Evolutionary conservation across 2,888 invertebrate species (phyloP).

Genomic region (Dasypogon diadema): DNA sequence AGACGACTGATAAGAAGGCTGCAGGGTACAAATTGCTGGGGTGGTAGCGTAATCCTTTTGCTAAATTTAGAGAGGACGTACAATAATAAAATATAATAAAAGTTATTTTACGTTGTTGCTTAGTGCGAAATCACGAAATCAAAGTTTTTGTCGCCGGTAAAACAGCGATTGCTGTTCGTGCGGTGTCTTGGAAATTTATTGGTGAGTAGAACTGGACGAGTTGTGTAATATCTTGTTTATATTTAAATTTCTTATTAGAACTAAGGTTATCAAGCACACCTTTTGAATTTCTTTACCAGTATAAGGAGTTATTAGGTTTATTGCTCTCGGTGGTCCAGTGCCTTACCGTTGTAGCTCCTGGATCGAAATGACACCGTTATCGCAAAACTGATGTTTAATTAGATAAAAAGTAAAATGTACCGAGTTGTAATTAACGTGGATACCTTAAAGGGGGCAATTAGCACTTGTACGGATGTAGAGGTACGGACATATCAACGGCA

Average conservation of each 20-base stretch:
- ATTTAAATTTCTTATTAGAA: not conserved
- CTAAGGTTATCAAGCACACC: no score
- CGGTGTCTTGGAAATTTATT: conserved; percentile 4
- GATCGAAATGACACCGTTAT: no score
- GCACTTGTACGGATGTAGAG: no score
- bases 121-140: not conserved
- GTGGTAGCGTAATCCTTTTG: conserved; percentile 17
- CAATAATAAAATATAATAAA: not conserved
- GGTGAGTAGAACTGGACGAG: conserved; percentile 45
- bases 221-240: conserved; percentile 29
- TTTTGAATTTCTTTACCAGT: not conserved
- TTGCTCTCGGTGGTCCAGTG: no score
- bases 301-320: no score
- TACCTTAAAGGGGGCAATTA: no score
- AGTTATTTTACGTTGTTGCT: not conserved
- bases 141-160: conserved; percentile 6
- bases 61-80: not conserved
- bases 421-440: no score
- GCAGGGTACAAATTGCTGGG: not conserved
- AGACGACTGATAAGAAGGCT: conserved; percentile 11
- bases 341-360: no score
- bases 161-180: not conserved
- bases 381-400: no score
- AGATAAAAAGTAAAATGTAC: no score
- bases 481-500: no score